Base-by-base conservation (phyloP, 2,113 vertebrate genomes). In the Anser cygnoides region DNA sequence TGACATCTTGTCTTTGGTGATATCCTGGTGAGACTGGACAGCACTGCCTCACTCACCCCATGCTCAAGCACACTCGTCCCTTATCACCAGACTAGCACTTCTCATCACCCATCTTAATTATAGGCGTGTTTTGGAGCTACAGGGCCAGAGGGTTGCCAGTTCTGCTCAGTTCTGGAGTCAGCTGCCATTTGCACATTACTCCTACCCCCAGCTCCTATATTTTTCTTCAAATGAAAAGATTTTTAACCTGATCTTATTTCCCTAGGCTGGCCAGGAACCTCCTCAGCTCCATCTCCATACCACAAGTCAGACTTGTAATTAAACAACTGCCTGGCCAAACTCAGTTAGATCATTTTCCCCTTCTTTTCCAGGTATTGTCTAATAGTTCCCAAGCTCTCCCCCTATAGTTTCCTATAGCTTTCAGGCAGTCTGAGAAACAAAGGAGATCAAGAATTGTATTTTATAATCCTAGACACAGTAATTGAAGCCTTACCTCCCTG, bases 341-440 rank as follows among this genome's bases (percentile, higher is more conserved):
- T 57, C 86, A 78, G 72, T 88, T 73, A 85, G 87, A 87, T 65
- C 39, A 78, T 92, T 92, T 62, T 2, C 29, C 79, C 55, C 18
- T 74, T 89, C 91, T 94, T 81, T 95, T 91, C 89, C 89, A 96
- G 80, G 73, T 96, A 84, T 91, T 92, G 35, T 81, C 46, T 87
- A 87, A 74, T 7, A 43, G 37, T 5, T 92, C 57, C 61, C 61
- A 82, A 87, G 70, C 29, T 61, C 33, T 84, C 25, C 31, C 83
- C 43, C 81, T 55, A 13, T 18, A 21, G 13, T 35, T 91, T 93
- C 52, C 66, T 77, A 66, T 19, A 41, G 58, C 43, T 92, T 90
- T 94, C 85, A 89, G 46, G 52, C 84, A 79, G 54, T 44, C 73
- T 65, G 52, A 74, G 92, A 83, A 94, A 88, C 85, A 90, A 74